phyloP scores from a whole-genome alignment of 2,888 invertebrate species.

The Miltochrista miniata region DNA sequence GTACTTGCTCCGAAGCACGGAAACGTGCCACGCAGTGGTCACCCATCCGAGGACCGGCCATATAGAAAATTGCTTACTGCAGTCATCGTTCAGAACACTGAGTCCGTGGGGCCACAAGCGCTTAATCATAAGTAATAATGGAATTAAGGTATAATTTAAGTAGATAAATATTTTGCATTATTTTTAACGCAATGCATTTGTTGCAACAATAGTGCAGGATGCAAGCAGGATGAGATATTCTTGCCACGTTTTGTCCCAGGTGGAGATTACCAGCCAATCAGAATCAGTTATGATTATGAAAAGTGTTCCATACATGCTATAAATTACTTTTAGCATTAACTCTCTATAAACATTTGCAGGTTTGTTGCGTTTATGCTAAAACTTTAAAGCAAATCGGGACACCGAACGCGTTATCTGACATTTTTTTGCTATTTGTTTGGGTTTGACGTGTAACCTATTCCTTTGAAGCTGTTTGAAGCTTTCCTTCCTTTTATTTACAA shows the following conservation, averaged over 20 bases:
- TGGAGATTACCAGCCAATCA: slow-evolving; percentile 72
- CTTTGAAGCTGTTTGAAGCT: slow-evolving; percentile 55
- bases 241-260: slow-evolving; percentile 77
- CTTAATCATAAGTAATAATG: too few species aligned
- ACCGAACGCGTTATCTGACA: neutral
- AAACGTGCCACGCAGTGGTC: too few species aligned
- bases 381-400: neutral
- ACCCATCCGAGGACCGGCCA: too few species aligned
- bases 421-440: slow-evolving; percentile 60
- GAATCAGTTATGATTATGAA: slow-evolving; percentile 25
- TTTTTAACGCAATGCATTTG: neutral
- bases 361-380: slow-evolving; percentile 4
- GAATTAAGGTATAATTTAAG: too few species aligned
- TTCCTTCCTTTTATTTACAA: slow-evolving; percentile 71
- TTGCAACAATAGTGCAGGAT: slow-evolving; percentile 9
- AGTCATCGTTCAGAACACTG: too few species aligned
- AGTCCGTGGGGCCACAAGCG: too few species aligned
- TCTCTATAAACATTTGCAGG: neutral
- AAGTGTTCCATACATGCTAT: slow-evolving; percentile 11
- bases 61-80: too few species aligned
- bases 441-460: slow-evolving; percentile 78
- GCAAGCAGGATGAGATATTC: slow-evolving; percentile 9
- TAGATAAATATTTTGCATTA: too few species aligned
- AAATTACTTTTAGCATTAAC: slow-evolving; percentile 16
- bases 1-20: too few species aligned